Evolutionary conservation across 2,113 vertebrate species (phyloP).

Genomic region (Scopus umbretta): DNA sequence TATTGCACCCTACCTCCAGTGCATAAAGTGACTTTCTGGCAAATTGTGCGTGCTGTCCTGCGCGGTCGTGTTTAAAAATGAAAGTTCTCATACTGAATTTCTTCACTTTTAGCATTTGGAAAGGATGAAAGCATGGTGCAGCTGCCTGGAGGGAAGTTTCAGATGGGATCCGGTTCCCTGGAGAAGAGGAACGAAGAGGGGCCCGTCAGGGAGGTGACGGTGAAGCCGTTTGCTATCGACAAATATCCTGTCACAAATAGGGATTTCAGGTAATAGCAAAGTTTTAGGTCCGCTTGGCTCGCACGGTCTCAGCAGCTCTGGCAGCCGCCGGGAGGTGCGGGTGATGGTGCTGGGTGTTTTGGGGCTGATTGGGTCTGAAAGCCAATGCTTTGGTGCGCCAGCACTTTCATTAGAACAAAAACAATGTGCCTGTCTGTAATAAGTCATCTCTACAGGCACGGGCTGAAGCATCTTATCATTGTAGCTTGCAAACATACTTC

Average conservation of each 20-base stretch:
- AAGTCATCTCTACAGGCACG: rapidly evolving
- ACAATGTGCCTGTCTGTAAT: rapidly evolving
- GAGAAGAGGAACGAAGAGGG: conserved; percentile 78
- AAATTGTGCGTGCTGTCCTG: rapidly evolving
- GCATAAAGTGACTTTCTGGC: background rate
- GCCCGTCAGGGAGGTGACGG: conserved; percentile 66
- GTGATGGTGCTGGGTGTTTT: rapidly evolving
- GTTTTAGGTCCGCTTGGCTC: background rate
- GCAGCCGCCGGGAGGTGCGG: rapidly evolving
- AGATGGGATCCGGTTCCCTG: conserved; percentile 76
- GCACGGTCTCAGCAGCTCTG: rapidly evolving
- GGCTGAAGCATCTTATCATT: background rate
- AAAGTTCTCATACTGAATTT: background rate
- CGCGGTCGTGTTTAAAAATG: rapidly evolving
- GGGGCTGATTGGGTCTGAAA: background rate
- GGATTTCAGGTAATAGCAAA: conserved; percentile 81
- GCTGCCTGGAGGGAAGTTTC: conserved; percentile 78
- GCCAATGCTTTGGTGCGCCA: background rate
- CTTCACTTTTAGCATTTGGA: background rate
- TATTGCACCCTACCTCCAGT: no score
- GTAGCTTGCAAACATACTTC: background rate
- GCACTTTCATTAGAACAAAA: background rate
- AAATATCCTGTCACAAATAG: conserved; percentile 84
- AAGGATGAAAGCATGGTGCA: conserved; percentile 66
- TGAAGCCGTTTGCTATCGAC: conserved; percentile 82